Conservation (phyloP, 2,797 vertebrate species). For the Percopsis omiscomaycus region DNA sequence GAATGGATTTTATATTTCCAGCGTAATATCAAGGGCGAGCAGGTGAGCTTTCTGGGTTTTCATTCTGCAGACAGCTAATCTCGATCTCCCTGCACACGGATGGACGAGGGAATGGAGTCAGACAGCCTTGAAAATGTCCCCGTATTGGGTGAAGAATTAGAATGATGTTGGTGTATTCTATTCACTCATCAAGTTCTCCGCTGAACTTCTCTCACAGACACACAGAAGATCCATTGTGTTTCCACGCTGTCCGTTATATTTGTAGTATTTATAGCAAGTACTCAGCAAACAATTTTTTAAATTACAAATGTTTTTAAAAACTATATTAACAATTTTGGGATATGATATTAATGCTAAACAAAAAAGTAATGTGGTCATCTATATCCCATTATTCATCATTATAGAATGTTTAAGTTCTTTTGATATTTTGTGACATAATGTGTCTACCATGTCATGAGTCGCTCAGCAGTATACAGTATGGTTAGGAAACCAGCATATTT, state of each 20-base stretch:
- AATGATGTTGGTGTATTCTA: conserved; percentile 51
- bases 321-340: too few relatives aligned
- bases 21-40: conserved; percentile 76
- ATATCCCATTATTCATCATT: too few relatives aligned
- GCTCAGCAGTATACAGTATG: too few relatives aligned
- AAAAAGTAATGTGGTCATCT: too few relatives aligned
- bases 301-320: too few relatives aligned
- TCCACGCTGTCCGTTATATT: neutral
- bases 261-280: too few relatives aligned
- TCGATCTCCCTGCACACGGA: conserved; percentile 69
- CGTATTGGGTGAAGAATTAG: conserved; percentile 55
- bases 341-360: too few relatives aligned
- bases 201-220: conserved; percentile 39
- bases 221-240: conserved; percentile 37
- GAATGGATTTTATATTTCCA: conserved; percentile 77
- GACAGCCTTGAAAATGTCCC: conserved; percentile 55
- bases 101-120: conserved; percentile 65
- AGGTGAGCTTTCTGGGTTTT: conserved; percentile 75
- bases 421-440: too few relatives aligned
- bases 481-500: too few relatives aligned
- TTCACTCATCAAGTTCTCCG: conserved; percentile 33
- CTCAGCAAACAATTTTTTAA: too few relatives aligned
- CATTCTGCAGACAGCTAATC: conserved; percentile 74
- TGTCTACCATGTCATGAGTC: too few relatives aligned
- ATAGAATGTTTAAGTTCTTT: too few relatives aligned